Evolutionary conservation across 2,113 vertebrate species (phyloP), one percentile per base, ranked within the genome.

Genomic region (Azemiops feae): DNA sequence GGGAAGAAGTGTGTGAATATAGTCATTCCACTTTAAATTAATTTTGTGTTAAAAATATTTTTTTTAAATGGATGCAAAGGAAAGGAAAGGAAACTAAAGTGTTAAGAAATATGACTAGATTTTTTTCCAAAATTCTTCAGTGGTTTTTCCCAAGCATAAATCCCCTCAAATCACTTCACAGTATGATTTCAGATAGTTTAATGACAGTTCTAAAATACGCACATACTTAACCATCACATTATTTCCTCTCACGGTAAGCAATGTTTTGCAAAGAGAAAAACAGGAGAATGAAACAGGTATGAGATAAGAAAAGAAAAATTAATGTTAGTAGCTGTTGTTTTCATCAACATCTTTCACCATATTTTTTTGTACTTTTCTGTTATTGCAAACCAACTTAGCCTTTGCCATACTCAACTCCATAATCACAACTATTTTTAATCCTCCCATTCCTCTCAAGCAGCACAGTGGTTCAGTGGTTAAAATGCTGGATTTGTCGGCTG

Each of bases 11-110:
- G n/a, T 45, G 30, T 60, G 88, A 94, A 95, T 87, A 85, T 85
- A 86, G 88, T 95, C 89, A 95, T 92, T 89, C 91, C 86, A 93
- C 52, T 94, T 95, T 58, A 95, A 94, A 94, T 95, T 89, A 94
- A 89, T 90, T 90, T 95, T 94, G 91, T 43, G 55, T 52, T 39
- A 87, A 96, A 53, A 95, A 18, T 55, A 96, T 54, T 89, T 74
- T 30, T 87, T 8, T 91, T 91, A 25, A 5, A 7, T n/a, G 3
- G 3, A 43, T 90, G 92, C 22, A 92, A 95, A 91, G 7, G 7
- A 91, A 91, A 91, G 7, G 7, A 91, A 91, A 16, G 64, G 90
- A 95, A 94, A 95, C 45, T 89, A 94, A 94, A 12, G 39, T 85
- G 88, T 92, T 91, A 30, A 92, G 85, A 60, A 50, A 91, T 87